Conservation (phyloP, 2,888 invertebrate genomes). For the Eulithis prunata region DNA sequence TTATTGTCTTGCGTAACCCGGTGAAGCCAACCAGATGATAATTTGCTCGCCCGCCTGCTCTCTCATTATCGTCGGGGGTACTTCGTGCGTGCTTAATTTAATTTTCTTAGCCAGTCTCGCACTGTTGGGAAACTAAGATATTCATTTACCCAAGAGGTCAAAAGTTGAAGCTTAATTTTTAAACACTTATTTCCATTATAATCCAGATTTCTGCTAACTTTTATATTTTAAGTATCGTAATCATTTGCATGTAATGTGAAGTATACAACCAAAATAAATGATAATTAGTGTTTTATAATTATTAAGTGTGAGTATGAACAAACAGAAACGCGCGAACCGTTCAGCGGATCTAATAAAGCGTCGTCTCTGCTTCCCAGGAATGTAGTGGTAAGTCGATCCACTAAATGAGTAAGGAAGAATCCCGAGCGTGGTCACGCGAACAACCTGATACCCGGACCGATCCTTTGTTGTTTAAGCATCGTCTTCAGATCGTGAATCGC, state of each 20-base stretch:
- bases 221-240: too few relatives aligned
- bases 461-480: conserved; percentile 59
- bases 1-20: conserved; percentile 78
- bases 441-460: conserved; percentile 66
- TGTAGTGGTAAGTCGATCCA: conserved; percentile 72
- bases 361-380: conserved; percentile 62
- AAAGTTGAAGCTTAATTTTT: background rate
- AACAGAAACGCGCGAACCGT: conserved; percentile 45
- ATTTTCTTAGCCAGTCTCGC: conserved; percentile 64
- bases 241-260: too few relatives aligned
- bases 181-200: too few relatives aligned
- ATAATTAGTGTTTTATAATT: background rate
- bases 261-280: too few relatives aligned
- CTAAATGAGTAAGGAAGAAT: conserved; percentile 68
- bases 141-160: conserved; percentile 44
- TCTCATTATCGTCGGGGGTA: conserved; percentile 70
- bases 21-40: conserved; percentile 76
- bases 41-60: conserved; percentile 73
- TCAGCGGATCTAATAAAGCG: conserved; percentile 62
- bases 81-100: conserved; percentile 79
- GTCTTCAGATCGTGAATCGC: conserved; percentile 62
- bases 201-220: too few relatives aligned
- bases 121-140: conserved; percentile 58
- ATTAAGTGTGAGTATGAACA: conserved; percentile 41
- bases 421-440: conserved; percentile 73